A percentile compares a stretch with the other conserved stretches of the same genome.
Conservation (phyloP, 1,140 invertebrate genomes). For the Anastrepha ludens region DNA sequence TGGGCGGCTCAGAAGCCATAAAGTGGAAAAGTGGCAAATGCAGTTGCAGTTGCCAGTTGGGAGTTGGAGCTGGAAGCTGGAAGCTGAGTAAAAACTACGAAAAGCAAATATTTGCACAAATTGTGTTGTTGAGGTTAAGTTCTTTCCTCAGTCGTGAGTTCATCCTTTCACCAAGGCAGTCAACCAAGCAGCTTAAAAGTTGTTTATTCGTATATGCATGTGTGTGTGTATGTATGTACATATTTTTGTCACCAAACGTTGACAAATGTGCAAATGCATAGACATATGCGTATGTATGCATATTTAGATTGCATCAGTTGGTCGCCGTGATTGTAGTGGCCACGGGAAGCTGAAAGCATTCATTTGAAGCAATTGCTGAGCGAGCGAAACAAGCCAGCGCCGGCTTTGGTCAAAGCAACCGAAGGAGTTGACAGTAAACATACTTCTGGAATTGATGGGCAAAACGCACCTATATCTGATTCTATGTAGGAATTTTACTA, state of each 20-base stretch:
- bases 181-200: constrained; percentile 19
- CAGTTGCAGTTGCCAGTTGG: constrained; percentile 1
- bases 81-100: constrained; percentile 23
- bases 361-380: neutral
- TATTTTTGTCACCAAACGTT: no score
- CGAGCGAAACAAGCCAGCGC: neutral
- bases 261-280: neutral
- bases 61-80: neutral
- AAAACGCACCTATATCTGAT: neutral
- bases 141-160: constrained; percentile 10
- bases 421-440: neutral
- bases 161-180: constrained; percentile 20
- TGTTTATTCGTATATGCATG: neutral
- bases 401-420: neutral
- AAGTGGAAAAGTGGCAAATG: constrained; percentile 49
- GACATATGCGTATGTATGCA: neutral
- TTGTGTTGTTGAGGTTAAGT: constrained; percentile 50
- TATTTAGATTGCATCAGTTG: constrained; percentile 10
- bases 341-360: neutral
- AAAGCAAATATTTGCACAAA: constrained; percentile 39
- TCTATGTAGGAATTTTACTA: no score
- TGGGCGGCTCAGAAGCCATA: neutral
- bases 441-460: neutral
- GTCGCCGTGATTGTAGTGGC: neutral
- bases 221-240: neutral